Evolutionary conservation across 2,888 invertebrate genomes (phyloP), one percentile per base, ranked within the genome.

Genomic region (Chouioia cunea): DNA sequence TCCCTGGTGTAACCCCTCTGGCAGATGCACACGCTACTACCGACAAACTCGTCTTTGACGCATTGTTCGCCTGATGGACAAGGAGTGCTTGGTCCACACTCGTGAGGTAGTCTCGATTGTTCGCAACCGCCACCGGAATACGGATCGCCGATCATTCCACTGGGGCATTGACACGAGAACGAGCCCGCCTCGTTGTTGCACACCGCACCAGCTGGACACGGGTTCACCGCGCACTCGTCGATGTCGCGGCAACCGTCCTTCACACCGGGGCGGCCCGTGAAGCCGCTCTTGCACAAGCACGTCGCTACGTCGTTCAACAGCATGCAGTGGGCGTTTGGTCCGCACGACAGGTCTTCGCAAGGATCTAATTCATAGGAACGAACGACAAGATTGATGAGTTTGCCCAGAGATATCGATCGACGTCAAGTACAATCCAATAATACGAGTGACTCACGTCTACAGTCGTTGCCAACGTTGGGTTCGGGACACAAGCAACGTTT

Each of bases 381-480:
- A n/a, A n/a, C n/a, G 52, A 15, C n/a, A 46, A 2, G n/a, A 78
- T 53, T 50, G 50, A 43, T 22, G 43, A 63, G 36, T 52, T 52
- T n/a, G n/a, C n/a, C n/a, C n/a, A 73, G 20, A 76, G 74, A 75
- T 44, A 53, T 12, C 15, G 16, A 3, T 18, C 16, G 20, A 22
- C 20, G 46, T 72, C 52, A 58, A 70, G 57, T 48, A 69, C 62
- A 20, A 70, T 27, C 6, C 27, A 27, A 27, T 27, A 6, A 27
- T 27, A 27, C 4, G n/a, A n/a, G 20, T 22, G 4, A 89, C 93
- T 91, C 89, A 94, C 94, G 96, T 86, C 96, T 90, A 80, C 97
- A 97, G 81, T 96, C 95, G 79, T 95, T 94, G 78, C 96, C 97
- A 77, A 95, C 88, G 82, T 96, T 96, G 0, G 97, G 97, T 80